Evolutionary conservation across 2,113 vertebrate species (phyloP).

Genomic region (Atrichornis clamosus): DNA sequence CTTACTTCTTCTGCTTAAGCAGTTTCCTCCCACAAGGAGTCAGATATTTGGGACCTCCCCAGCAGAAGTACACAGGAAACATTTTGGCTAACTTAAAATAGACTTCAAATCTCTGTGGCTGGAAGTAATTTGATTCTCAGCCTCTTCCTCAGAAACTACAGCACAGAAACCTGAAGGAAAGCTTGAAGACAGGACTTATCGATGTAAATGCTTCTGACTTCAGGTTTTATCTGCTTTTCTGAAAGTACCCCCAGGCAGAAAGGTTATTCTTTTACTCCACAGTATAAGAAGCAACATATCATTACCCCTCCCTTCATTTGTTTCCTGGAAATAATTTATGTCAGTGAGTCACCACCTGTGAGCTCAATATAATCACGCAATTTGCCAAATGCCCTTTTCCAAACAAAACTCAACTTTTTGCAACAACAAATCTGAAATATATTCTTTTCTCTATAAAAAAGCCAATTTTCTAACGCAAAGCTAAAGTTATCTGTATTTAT

Average conservation of each 20-base stretch:
- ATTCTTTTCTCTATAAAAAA: background rate
- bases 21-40: background rate
- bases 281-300: background rate
- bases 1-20: background rate
- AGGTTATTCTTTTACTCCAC: background rate
- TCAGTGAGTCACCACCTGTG: background rate
- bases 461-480: background rate
- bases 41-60: background rate
- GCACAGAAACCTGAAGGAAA: background rate
- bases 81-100: background rate
- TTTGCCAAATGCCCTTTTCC: background rate
- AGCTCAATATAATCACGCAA: background rate
- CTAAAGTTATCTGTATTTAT: background rate
- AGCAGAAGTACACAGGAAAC: background rate
- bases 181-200: background rate
- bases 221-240: background rate
- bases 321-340: constrained; percentile 25
- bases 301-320: background rate
- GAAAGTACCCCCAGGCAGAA: background rate
- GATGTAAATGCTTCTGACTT: background rate
- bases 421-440: background rate
- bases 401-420: background rate
- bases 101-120: background rate
- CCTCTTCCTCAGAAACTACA: background rate
- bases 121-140: background rate